Evolutionary conservation across 2,113 vertebrate species (phyloP).

Genomic region (Bothrops jararaca): DNA sequence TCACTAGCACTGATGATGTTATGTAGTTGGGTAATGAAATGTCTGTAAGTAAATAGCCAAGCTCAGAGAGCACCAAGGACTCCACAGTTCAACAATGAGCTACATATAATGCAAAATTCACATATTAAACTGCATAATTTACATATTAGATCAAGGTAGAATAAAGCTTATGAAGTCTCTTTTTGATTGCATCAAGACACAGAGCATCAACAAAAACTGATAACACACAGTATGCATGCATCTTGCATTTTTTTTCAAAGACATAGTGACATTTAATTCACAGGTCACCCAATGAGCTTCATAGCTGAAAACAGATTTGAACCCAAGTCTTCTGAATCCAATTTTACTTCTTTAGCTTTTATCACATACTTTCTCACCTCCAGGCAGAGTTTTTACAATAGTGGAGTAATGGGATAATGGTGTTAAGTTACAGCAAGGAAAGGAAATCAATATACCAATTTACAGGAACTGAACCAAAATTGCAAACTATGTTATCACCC

Average conservation of each 20-base stretch:
- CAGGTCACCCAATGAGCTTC: background rate
- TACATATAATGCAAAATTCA: background rate
- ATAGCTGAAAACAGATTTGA: background rate
- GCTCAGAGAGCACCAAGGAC: background rate
- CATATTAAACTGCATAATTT: background rate
- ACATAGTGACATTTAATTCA: background rate
- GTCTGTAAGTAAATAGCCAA: background rate
- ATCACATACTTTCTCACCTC: background rate
- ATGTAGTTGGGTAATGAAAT: background rate
- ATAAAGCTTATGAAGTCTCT: background rate
- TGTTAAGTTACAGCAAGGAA: conserved; percentile 28
- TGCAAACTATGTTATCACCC: conserved; percentile 23
- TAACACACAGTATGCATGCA: background rate
- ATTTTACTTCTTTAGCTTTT: background rate
- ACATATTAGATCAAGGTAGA: background rate
- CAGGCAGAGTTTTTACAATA: background rate
- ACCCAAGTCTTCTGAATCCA: background rate
- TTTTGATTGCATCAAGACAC: background rate
- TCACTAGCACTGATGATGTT: background rate
- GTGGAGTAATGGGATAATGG: conserved; percentile 21
- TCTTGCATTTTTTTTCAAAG: background rate
- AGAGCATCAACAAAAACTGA: background rate
- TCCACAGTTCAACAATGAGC: background rate
- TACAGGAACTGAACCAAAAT: background rate
- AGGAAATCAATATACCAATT: conserved; percentile 40